Evolutionary conservation across 2,113 vertebrate species (phyloP).

Genomic region (Pseudorasbora parva): DNA sequence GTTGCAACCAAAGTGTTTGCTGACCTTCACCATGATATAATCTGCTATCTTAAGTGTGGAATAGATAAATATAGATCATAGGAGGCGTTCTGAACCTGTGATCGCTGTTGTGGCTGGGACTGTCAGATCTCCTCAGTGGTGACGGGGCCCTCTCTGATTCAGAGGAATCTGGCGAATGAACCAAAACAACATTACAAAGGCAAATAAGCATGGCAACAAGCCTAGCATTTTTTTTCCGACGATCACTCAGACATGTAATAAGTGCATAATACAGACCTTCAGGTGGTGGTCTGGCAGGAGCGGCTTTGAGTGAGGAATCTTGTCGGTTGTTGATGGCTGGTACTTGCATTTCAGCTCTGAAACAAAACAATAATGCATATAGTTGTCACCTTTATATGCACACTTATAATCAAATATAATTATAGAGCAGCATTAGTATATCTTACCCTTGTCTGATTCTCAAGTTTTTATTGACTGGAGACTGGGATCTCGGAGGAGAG

Average conservation of each 20-base stretch:
- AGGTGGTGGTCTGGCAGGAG: conserved; percentile 61
- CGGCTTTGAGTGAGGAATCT: conserved; percentile 50
- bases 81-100: conserved; percentile 61
- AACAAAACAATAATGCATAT: background rate
- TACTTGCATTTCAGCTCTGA: conserved; percentile 62
- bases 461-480: conserved; percentile 37
- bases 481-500: conserved; percentile 56
- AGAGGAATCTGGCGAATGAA: conserved; percentile 68
- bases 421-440: background rate
- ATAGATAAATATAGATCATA: background rate
- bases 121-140: conserved; percentile 71
- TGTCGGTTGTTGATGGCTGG: conserved; percentile 51
- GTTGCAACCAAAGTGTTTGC: background rate
- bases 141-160: conserved; percentile 68
- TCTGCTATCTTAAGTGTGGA: background rate
- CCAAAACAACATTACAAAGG: background rate
- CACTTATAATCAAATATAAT: background rate
- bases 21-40: background rate
- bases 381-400: background rate
- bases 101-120: conserved; percentile 64
- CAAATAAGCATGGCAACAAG: background rate
- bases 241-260: background rate
- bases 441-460: conserved; percentile 65
- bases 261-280: conserved; percentile 62
- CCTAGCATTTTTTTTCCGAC: no score